Conservation (phyloP, 2,113 vertebrate species). For the Sitta europaea region DNA sequence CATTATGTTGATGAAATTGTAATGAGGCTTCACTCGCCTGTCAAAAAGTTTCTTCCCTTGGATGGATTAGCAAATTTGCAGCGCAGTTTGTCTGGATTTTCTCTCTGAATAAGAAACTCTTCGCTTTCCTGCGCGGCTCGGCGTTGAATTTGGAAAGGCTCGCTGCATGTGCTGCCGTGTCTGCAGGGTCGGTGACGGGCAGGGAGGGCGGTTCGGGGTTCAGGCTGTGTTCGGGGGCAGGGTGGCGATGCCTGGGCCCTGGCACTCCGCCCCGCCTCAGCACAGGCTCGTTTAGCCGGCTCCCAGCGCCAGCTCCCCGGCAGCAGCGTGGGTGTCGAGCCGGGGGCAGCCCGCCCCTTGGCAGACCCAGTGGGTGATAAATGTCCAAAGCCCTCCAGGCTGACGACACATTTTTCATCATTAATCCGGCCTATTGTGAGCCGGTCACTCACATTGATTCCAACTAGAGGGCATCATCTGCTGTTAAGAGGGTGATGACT, state of each 20-base stretch:
- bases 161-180: fast-evolving
- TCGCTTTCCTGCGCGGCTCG: background rate
- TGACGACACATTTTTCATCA: constrained; percentile 98
- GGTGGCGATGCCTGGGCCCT: background rate
- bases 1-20: constrained; percentile 26
- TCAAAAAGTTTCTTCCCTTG: constrained; percentile 40
- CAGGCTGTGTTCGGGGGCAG: background rate
- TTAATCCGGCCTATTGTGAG: constrained; percentile 94
- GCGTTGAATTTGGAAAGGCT: background rate
- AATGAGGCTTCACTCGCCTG: constrained; percentile 6
- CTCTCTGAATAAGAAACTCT: background rate
- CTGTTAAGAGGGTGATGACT: constrained; percentile 80
- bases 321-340: constrained; percentile 65
- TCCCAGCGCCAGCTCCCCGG: constrained; percentile 19
- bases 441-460: constrained; percentile 89
- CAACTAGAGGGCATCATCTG: constrained; percentile 85
- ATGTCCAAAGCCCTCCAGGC: constrained; percentile 82
- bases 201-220: background rate
- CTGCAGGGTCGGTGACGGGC: background rate
- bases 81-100: background rate
- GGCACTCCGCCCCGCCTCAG: background rate
- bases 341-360: constrained; percentile 74
- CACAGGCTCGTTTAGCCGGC: background rate
- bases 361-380: constrained; percentile 85
- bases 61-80: background rate